Evolutionary conservation across 2,797 vertebrate species (phyloP).

Genomic region (Lates japonicus): DNA sequence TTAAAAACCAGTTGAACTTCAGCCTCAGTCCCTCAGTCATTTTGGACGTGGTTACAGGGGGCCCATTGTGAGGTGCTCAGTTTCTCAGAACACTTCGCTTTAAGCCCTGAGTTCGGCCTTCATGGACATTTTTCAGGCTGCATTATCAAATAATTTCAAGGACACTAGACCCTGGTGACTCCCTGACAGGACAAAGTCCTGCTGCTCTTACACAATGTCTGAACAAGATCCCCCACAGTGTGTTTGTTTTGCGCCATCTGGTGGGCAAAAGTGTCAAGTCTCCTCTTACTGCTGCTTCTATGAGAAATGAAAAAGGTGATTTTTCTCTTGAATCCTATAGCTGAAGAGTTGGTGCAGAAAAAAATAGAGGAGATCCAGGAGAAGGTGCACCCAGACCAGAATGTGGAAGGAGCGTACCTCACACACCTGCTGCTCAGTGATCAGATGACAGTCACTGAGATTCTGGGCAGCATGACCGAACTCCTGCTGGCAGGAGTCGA

Average conservation of each 20-base stretch:
- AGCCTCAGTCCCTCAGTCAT: neutral
- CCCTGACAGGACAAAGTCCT: constrained; percentile 36
- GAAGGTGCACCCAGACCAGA: constrained; percentile 65
- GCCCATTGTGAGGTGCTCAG: neutral
- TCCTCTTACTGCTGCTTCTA: neutral
- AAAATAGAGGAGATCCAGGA: constrained; percentile 82
- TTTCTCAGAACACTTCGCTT: neutral
- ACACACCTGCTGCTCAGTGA: constrained; percentile 86
- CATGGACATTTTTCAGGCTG: constrained; percentile 4
- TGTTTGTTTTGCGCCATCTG: constrained; percentile 22
- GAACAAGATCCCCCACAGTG: neutral
- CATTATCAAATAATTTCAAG: constrained; percentile 39
- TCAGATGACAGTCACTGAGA: constrained; percentile 83
- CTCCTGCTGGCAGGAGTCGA: constrained; percentile 89
- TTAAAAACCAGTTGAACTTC: neutral
- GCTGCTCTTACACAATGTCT: neutral
- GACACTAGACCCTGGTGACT: neutral
- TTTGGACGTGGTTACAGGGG: neutral
- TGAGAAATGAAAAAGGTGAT: no score
- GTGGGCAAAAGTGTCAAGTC: neutral
- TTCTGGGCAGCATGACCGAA: constrained; percentile 87
- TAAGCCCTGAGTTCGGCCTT: constrained; percentile 11
- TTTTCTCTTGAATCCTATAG: constrained; percentile 53
- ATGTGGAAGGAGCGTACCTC: constrained; percentile 86
- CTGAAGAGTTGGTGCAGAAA: constrained; percentile 80